These are phyloP conservation scores for Euclidia mi DNA, from an alignment of 2,888 invertebrate genomes.

Conservation along the genomic window DNA sequence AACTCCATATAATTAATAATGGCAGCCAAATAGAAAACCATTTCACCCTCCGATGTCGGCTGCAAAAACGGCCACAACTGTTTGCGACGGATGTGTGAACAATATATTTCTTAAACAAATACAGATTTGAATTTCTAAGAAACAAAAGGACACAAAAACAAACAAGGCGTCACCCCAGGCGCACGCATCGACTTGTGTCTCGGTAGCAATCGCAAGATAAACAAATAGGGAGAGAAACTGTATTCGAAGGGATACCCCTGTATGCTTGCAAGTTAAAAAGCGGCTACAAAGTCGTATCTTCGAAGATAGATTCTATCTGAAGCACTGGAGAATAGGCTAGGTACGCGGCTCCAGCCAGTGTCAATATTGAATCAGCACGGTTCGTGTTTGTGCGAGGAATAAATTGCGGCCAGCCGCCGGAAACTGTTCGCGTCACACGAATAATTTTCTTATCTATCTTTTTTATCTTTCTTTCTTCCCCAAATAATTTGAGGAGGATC, in stretches of 20 bases:
- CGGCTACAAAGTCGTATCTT: constrained; percentile 70
- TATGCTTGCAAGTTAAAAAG: constrained; percentile 67
- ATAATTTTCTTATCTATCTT: constrained; percentile 75
- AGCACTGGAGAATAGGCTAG: constrained; percentile 77
- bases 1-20: constrained; percentile 62
- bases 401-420: constrained; percentile 79
- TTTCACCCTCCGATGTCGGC: constrained; percentile 9
- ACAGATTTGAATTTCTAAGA: constrained; percentile 33
- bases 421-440: constrained; percentile 75
- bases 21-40: constrained; percentile 24
- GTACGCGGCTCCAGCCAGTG: constrained; percentile 73
- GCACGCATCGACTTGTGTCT: constrained; percentile 44
- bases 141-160: constrained; percentile 48
- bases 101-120: constrained; percentile 35
- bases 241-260: constrained; percentile 52
- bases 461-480: constrained; percentile 57
- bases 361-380: constrained; percentile 86
- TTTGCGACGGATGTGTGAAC: constrained; percentile 32
- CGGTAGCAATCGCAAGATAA: constrained; percentile 54
- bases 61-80: constrained; percentile 16
- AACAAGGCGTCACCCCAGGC: constrained; percentile 44
- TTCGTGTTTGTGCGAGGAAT: constrained; percentile 85
- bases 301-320: constrained; percentile 71
- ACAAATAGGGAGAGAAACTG: constrained; percentile 58
- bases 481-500: constrained; percentile 55